phyloP scores from a whole-genome alignment of 1,140 invertebrate genomes.

The Hyles euphorbiae region DNA sequence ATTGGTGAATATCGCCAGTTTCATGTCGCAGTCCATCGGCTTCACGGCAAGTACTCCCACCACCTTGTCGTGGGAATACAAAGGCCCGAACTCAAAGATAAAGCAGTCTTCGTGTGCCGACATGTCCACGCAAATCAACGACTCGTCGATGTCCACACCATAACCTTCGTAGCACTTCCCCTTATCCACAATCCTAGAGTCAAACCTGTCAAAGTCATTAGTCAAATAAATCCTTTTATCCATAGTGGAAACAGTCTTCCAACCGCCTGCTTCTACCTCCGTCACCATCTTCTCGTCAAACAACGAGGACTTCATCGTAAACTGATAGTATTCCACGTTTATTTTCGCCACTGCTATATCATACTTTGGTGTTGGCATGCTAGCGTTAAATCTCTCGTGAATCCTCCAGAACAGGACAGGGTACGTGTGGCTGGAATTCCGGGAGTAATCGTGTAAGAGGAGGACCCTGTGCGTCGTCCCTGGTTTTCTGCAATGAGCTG shows the following conservation, averaged over 20 bases:
- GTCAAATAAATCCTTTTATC: constrained; percentile 52
- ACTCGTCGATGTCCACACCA: constrained; percentile 37
- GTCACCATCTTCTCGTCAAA: constrained; percentile 28
- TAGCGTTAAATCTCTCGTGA: constrained; percentile 45
- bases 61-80: constrained; percentile 45
- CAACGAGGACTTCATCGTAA: constrained; percentile 28
- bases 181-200: constrained; percentile 20
- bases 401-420: constrained; percentile 52
- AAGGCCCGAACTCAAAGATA: constrained; percentile 55
- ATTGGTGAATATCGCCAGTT: constrained; percentile 57
- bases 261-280: constrained; percentile 40
- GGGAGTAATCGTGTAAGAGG: constrained; percentile 41
- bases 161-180: constrained; percentile 41
- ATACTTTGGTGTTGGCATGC: constrained; percentile 23
- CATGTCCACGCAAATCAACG: constrained; percentile 50
- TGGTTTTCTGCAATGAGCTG: constrained; percentile 51
- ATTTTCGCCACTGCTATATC: constrained; percentile 60
- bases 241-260: constrained; percentile 61
- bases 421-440: constrained; percentile 43
- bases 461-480: constrained; percentile 40
- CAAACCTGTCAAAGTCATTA: constrained; percentile 49
- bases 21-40: constrained; percentile 52
- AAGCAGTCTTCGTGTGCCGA: constrained; percentile 50
- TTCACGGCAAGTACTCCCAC: constrained; percentile 44
- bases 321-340: constrained; percentile 33